Evolutionary conservation across 2,888 invertebrate species (phyloP), one percentile per base, ranked within the genome.

Genomic region (Parnassius orleans): DNA sequence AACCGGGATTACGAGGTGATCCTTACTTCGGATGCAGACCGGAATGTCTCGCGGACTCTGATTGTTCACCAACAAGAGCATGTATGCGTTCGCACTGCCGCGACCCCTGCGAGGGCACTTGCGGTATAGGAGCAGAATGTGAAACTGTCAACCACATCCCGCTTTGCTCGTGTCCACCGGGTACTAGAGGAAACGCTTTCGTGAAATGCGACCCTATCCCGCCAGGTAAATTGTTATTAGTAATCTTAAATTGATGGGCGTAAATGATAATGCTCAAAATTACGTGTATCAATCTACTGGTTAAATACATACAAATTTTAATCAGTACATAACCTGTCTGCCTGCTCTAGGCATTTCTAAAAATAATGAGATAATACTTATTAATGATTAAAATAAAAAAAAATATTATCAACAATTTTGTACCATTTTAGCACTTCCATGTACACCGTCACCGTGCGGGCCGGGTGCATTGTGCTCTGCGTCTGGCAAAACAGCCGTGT

Each of bases 1-100:
- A 94, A 61, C 92, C 93, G 44, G 95, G 95, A 63, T 94, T 95
- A 71, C 93, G 93, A 67, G 96, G 96, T 24, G 95, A 95, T 81
- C 96, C 96, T 0, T 95, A 95, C 78, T 93, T 95, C 66, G 94
- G 93, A 52, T 96, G 96, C 76, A 93, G 95, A 68, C 97, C 97
- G 0, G 98, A 97, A 83, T 98, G 98, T 81, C 92, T 97, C 3
- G 95, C 96, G 60, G 97, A 97, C 77, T 95, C 95, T n/a, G 97
- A 98, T 73, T 98, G 98, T 83, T 93, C 96, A 0, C 93, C 95
- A 61, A 94, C 96, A 68, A 94, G 95, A 71, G 95, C 96, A 1
- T 98, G 97, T 77, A 95, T 95, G 73, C 94, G 94, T 48, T 96
- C 96, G 69, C 95, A 95, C 78, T 98, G 98, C 76, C 93, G 94